Percentiles rank a stretch among this genome's conserved stretches.
These are phyloP conservation scores for Sebastes oblongus DNA, from an alignment of 2,797 vertebrate species.

Conservation along the genomic window DNA sequence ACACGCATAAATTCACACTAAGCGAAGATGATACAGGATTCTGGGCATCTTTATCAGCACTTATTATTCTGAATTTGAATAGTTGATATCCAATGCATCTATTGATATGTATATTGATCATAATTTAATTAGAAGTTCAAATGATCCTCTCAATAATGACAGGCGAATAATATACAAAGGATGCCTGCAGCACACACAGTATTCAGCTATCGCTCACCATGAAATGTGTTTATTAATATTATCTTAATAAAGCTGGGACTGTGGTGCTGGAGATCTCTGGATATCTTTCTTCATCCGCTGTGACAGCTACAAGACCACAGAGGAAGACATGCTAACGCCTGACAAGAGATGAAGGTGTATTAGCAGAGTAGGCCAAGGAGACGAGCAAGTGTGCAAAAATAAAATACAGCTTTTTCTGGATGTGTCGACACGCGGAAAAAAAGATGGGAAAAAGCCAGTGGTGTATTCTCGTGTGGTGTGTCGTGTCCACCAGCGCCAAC, in stretches of 20 bases:
- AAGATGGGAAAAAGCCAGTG: background rate
- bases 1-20: slow-evolving; percentile 8
- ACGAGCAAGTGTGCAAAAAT: background rate
- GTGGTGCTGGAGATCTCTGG: background rate
- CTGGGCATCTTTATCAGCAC: background rate
- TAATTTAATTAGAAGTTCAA: background rate
- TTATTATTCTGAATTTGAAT: background rate
- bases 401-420: background rate
- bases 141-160: background rate
- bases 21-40: background rate
- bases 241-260: background rate
- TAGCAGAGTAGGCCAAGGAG: background rate
- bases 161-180: background rate
- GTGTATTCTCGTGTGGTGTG: background rate
- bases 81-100: background rate
- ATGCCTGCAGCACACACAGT: background rate
- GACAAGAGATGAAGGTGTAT: background rate
- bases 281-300: background rate
- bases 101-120: background rate
- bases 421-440: background rate
- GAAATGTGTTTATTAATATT: background rate
- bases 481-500: background rate
- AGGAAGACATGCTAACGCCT: background rate
- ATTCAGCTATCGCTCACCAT: background rate
- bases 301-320: background rate